phyloP scores from a whole-genome alignment of 30 jellyfish, hydroid and myxozoan genomes.

The Aurelia aurita complex sp. Pacific region DNA sequence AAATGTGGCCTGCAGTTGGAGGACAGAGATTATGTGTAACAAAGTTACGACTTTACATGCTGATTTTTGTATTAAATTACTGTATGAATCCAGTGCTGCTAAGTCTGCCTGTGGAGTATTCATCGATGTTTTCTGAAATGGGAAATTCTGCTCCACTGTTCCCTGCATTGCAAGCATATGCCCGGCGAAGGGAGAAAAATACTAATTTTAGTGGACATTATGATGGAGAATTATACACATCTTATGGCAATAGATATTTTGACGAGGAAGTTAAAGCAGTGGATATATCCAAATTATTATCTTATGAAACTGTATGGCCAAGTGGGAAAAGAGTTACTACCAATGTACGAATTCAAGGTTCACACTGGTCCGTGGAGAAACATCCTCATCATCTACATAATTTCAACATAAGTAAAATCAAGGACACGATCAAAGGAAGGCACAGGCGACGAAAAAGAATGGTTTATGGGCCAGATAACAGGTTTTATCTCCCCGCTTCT shows the following conservation, averaged over 20 bases:
- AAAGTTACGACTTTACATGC: not conserved
- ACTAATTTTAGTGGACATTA: constrained; percentile 83
- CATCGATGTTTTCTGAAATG: constrained; percentile 24
- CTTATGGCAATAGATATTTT: constrained; percentile 49
- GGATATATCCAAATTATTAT: constrained; percentile 63
- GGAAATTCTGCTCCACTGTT: constrained; percentile 5
- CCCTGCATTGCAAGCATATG: constrained; percentile 54
- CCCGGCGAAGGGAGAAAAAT: constrained; percentile 59
- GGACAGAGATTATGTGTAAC: not conserved
- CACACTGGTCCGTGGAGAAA: not conserved
- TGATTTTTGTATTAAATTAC: not conserved
- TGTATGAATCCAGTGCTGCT: constrained; percentile 20
- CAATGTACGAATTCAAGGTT: constrained; percentile 43
- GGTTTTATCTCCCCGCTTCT: constrained; percentile 81
- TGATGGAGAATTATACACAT: constrained; percentile 79
- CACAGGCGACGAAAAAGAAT: constrained; percentile 66
- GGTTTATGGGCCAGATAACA: constrained; percentile 94
- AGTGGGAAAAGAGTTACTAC: constrained; percentile 90
- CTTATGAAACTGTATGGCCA: constrained; percentile 94
- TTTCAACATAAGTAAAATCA: not conserved
- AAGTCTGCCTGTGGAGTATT: constrained; percentile 60
- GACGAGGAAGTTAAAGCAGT: constrained; percentile 36
- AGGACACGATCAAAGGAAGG: not conserved
- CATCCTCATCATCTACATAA: not conserved
- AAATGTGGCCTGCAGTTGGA: not conserved